Base-by-base conservation (phyloP, 92 coral and sea anemone genomes). In the Desmophyllum pertusum region DNA sequence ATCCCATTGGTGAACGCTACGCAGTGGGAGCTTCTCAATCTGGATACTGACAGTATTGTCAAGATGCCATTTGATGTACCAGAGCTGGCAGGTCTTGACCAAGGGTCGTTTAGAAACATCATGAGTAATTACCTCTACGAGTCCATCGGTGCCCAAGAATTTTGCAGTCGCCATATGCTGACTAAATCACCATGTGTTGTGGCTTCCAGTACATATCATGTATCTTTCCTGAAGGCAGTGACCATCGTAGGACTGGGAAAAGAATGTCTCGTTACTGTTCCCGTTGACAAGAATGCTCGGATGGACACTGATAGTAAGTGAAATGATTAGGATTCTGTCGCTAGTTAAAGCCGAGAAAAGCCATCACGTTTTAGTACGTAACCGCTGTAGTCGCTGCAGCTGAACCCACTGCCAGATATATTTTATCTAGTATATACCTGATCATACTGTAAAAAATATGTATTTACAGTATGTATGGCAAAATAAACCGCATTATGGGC, bases 231-330 rank as follows among this genome's bases (percentile, higher is more conserved):
- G 48, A 95, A 95, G 43, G 97, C 93, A 17, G 83, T 78, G 10
- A 95, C 93, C 50, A 94, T 93, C n/a, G 68, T 89, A 3, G 97
- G 98, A 29, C n/a, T 92, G 23, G 98, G 97, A 4, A 92, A 93
- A 66, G 91, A 72, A 19, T 70, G 86, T 70, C 83, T 94, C 57
- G 77, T 89, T 0, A 81, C 55, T 23, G 90, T 94, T 53, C 88
- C 91, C 10, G 93, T 94, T 41, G 90, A 87, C 64, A 73, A 61
- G 25, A 23, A 92, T 57, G 94, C 95, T 31, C 88, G 98, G 43
- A 69, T 92, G 90, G 88, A 89, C 67, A 37, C 77, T 71, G 14
- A 74, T 3, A 74, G 98, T 94, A 78, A 37, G 84, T 59, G 0
- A 31, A 45, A 41, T 8, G 1, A 65, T n/a, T 67, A 27, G 5